Conservation (phyloP, 2,113 vertebrate species). For the Oncorhynchus masou region DNA sequence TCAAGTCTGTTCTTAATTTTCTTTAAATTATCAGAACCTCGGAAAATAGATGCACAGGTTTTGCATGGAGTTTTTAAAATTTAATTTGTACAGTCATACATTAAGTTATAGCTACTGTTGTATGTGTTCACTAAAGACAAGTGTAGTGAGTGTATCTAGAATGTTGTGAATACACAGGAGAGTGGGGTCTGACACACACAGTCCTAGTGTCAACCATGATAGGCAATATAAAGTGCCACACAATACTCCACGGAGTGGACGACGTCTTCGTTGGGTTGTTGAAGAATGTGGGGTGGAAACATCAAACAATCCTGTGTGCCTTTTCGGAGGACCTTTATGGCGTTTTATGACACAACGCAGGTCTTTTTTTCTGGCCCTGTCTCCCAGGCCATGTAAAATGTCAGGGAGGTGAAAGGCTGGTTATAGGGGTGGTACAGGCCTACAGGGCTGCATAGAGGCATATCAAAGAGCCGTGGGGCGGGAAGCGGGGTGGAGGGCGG, state of each 20-base stretch:
- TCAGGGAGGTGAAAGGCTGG: conserved; percentile 46
- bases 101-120: too few relatives aligned
- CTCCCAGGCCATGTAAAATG: conserved; percentile 58
- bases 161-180: too few relatives aligned
- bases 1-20: too few relatives aligned
- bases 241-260: neutral
- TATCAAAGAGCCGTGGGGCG: conserved; percentile 50
- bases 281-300: conserved; percentile 43
- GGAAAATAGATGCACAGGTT: too few relatives aligned
- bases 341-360: conserved; percentile 55
- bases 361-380: conserved; percentile 40
- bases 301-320: conserved; percentile 46
- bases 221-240: neutral
- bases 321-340: conserved; percentile 45
- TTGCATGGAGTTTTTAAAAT: too few relatives aligned
- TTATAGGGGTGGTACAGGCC: neutral
- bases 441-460: conserved; percentile 41
- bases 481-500: neutral
- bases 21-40: too few relatives aligned
- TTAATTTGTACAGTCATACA: too few relatives aligned
- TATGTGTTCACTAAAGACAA: neutral
- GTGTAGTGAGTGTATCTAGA: neutral
- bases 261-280: conserved; percentile 21
- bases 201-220: too few relatives aligned
- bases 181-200: neutral